These are phyloP conservation scores for Bombyx mandarina DNA, from an alignment of 1,140 invertebrate species.

Conservation along the genomic window DNA sequence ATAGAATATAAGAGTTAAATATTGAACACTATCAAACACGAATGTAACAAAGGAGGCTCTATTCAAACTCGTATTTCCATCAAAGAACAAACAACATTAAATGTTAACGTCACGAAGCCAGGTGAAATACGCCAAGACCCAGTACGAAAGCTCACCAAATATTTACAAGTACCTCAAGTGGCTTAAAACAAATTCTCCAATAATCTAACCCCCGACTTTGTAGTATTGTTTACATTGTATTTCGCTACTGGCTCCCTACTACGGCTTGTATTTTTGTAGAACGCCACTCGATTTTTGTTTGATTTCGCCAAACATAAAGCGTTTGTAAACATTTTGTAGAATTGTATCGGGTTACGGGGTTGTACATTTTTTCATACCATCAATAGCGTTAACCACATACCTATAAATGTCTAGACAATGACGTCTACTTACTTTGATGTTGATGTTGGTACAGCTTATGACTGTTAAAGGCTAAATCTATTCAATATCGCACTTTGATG, in stretches of 20 bases:
- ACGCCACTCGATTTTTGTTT: conserved; percentile 58
- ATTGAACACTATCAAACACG: conserved; percentile 3
- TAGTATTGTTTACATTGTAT: conserved; percentile 55
- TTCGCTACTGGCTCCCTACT: conserved; percentile 32
- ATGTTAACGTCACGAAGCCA: conserved; percentile 39
- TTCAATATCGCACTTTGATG: too few species aligned
- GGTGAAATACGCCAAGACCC: conserved; percentile 43
- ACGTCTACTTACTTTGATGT: too few species aligned
- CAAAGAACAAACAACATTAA: conserved; percentile 47
- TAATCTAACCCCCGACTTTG: conserved; percentile 53
- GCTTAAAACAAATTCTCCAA: conserved; percentile 68
- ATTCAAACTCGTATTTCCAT: conserved; percentile 19
- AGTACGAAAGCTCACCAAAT: conserved; percentile 60
- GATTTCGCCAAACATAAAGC: conserved; percentile 61
- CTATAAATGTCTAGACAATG: too few species aligned
- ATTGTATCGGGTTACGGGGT: conserved; percentile 54
- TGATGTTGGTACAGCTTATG: too few species aligned
- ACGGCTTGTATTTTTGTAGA: conserved; percentile 39
- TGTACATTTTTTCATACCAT: conserved; percentile 31
- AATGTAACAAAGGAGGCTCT: conserved; percentile 7
- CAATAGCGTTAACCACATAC: conserved; percentile 7
- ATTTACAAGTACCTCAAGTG: conserved; percentile 63
- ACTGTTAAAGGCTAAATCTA: too few species aligned
- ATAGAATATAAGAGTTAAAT: background rate
- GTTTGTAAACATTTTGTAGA: conserved; percentile 59